These are phyloP conservation scores for Terebella lapidaria DNA, from an alignment of 2,888 invertebrate species.

Conservation along the genomic window DNA sequence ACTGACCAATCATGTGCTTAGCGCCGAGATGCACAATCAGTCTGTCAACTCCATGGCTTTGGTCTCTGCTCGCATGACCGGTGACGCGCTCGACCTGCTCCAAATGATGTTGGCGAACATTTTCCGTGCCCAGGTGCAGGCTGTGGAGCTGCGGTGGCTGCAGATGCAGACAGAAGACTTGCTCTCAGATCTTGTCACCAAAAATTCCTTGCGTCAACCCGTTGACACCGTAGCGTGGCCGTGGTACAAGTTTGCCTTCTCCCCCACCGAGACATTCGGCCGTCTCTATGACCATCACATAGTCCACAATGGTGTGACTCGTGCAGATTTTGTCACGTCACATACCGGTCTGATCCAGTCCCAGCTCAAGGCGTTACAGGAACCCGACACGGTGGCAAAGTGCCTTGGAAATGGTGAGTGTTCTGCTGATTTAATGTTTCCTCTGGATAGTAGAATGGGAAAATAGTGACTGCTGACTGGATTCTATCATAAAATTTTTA, in stretches of 20 bases:
- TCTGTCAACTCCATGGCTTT: constrained; percentile 32
- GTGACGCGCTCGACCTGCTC: constrained; percentile 22
- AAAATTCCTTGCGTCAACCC: neutral
- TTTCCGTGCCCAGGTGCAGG: constrained; percentile 21
- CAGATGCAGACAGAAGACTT: constrained; percentile 2
- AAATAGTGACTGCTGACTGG: neutral
- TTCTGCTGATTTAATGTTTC: neutral
- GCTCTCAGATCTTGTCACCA: neutral
- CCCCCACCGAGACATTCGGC: neutral
- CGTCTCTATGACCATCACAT: neutral
- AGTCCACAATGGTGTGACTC: neutral
- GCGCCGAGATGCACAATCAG: constrained; percentile 35
- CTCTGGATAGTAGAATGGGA: neutral
- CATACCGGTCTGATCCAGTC: no score
- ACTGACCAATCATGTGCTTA: constrained; percentile 31
- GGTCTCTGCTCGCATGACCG: constrained; percentile 23
- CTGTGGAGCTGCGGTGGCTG: constrained; percentile 27
- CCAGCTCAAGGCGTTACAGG: neutral
- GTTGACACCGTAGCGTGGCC: neutral
- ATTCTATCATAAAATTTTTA: neutral
- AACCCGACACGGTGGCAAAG: neutral
- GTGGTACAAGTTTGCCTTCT: constrained; percentile 1
- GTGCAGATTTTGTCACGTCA: no score
- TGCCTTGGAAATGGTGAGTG: neutral
- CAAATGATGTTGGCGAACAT: constrained; percentile 31